Conservation (phyloP, 2,113 vertebrate species). For the Telmatochromis sp. region DNA sequence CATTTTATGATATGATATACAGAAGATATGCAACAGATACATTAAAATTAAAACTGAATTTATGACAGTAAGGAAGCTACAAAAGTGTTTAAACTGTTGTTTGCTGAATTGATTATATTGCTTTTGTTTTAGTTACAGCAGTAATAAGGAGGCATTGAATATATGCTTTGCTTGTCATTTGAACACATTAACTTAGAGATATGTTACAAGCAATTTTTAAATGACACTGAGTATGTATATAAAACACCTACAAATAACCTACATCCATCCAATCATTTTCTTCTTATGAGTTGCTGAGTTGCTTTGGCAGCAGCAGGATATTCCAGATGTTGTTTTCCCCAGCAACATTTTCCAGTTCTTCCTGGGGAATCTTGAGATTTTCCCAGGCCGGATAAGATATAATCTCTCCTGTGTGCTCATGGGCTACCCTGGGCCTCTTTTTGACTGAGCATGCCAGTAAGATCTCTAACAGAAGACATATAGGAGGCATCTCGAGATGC, state of each 20-base stretch:
- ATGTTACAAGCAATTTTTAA: neutral
- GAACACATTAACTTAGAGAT: neutral
- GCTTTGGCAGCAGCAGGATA: neutral
- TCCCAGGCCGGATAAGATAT: neutral
- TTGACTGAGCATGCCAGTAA: neutral
- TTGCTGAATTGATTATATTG: neutral
- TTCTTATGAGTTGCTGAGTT: neutral
- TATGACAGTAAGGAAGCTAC: neutral
- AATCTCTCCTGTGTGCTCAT: neutral
- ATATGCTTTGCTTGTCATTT: neutral
- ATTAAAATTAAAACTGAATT: neutral
- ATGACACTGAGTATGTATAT: neutral
- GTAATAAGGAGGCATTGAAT: neutral
- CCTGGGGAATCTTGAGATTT: neutral
- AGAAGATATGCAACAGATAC: neutral
- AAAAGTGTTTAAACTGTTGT: neutral
- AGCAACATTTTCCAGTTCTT: neutral
- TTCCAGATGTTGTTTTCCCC: neutral
- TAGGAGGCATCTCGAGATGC: neutral
- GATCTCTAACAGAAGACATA: neutral
- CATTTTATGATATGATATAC: neutral
- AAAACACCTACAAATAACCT: neutral
- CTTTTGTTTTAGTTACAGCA: neutral
- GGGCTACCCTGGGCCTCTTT: neutral
- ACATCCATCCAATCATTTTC: neutral